phyloP scores from a whole-genome alignment of 2,113 vertebrate species.

The Caloenas nicobarica region DNA sequence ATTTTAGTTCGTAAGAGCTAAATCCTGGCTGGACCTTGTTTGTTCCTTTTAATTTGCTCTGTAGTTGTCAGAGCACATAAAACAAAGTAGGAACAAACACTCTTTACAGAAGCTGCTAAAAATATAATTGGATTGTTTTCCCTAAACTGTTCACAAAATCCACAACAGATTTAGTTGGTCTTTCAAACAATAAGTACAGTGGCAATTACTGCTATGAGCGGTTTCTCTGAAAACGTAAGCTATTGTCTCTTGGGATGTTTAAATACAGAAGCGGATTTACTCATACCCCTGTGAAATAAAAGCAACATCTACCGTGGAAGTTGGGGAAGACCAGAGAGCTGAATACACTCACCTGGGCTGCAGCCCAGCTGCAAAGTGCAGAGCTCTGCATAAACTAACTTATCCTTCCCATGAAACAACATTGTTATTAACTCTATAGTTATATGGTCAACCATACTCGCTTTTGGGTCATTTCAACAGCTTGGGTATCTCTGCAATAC shows the following conservation, averaged over 20 bases:
- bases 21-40: not conserved
- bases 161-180: constrained; percentile 15
- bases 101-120: constrained; percentile 7
- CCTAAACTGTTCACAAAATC: constrained; percentile 29
- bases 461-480: not conserved
- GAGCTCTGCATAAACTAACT: not conserved
- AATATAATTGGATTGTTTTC: constrained; percentile 44
- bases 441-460: not conserved
- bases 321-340: not conserved
- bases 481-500: not conserved
- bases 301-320: not conserved
- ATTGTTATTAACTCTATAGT: not conserved
- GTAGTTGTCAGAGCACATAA: not conserved
- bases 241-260: constrained; percentile 33
- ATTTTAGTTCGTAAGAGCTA: not conserved
- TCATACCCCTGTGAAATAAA: constrained; percentile 6
- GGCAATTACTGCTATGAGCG: constrained; percentile 30
- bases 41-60: not conserved
- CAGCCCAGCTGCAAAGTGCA: not conserved
- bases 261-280: constrained; percentile 28
- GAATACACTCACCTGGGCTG: not conserved
- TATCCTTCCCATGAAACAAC: not conserved
- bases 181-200: constrained; percentile 43
- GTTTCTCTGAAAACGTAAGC: constrained; percentile 2
- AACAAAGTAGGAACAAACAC: not conserved